Conservation (phyloP, 2,797 vertebrate genomes). For the Columba guinea region DNA sequence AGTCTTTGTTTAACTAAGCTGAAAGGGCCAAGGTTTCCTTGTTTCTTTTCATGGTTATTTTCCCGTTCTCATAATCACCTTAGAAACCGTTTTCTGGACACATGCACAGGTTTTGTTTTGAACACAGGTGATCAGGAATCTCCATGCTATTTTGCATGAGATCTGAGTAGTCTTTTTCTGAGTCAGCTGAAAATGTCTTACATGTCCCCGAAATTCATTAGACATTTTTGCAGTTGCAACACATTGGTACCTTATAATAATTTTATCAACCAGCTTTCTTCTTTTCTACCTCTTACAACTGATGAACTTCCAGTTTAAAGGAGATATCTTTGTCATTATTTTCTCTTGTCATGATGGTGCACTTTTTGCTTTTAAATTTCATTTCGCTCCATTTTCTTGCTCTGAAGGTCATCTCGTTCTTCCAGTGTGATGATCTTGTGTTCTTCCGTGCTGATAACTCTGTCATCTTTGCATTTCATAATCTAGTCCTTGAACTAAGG, state of each 20-base stretch:
- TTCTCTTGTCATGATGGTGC: neutral
- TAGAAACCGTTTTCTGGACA: neutral
- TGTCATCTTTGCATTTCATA: neutral
- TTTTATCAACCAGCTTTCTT: neutral
- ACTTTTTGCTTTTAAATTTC: neutral
- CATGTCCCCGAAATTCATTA: neutral
- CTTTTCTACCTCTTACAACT: neutral
- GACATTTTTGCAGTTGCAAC: neutral
- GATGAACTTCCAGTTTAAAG: neutral
- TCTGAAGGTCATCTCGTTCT: neutral
- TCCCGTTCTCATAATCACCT: rapidly evolving
- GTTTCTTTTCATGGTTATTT: neutral
- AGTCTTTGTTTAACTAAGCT: neutral
- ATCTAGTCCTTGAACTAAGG: neutral
- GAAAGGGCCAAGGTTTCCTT: neutral
- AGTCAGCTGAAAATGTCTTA: neutral
- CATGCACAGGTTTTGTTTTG: neutral
- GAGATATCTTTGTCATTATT: neutral
- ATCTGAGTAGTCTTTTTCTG: neutral
- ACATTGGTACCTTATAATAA: neutral
- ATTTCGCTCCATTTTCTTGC: neutral
- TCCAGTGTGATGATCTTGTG: neutral
- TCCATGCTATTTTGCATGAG: neutral
- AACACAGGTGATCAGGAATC: neutral
- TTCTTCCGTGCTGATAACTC: neutral